Base-by-base conservation (phyloP, 2,797 vertebrate species). In the Eremophila alpestris region DNA sequence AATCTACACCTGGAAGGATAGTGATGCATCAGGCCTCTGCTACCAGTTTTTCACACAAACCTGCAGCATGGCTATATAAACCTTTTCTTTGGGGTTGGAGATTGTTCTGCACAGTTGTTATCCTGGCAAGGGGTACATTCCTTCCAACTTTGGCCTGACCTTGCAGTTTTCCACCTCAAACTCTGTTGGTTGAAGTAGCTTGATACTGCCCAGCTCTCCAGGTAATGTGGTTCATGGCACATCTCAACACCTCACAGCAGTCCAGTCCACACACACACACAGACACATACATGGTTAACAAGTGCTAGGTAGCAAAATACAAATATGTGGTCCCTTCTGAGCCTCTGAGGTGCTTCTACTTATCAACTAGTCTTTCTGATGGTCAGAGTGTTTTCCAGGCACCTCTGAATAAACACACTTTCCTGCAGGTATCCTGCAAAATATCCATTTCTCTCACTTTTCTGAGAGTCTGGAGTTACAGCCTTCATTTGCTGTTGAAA, bases 341-440 rank as follows among this genome's bases (percentile, higher is more conserved):
- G 40, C 76, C 69, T 65, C 38, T 75, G 67, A 86, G 76, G 51
- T 68, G 41, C 56, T 89, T 73, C 51, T 81, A 0, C 41, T 73
- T 67, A 43, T 36, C 43, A 65, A 2, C 45, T 27, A 71, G 17
- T 64, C 54, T 93, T 90, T 90, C 56, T 79, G 56, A 60, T 43
- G 58, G 20, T 60, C 81, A 54, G 76, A 78, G 56, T 54, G 16
- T 79, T 95, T 90, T 88, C 70, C 70, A 58, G 67, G 68, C 41
- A 77, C 55, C 63, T 95, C 86, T 90, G 63, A 92, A 82, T 43
- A 76, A 84, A 59, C n/a, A 84, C 24, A 38, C 56, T 87, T 94
- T 93, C 70, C 81, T 92, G 89, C 87, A 83, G 94, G 91, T 93
- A 95, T 95, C 92, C 94, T 95, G 89, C 87, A 52, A 92, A 94